Percentiles rank a stretch among this genome's conserved stretches.
Evolutionary conservation across 2,113 vertebrate species (phyloP).

Genomic region (Stictonetta naevosa): DNA sequence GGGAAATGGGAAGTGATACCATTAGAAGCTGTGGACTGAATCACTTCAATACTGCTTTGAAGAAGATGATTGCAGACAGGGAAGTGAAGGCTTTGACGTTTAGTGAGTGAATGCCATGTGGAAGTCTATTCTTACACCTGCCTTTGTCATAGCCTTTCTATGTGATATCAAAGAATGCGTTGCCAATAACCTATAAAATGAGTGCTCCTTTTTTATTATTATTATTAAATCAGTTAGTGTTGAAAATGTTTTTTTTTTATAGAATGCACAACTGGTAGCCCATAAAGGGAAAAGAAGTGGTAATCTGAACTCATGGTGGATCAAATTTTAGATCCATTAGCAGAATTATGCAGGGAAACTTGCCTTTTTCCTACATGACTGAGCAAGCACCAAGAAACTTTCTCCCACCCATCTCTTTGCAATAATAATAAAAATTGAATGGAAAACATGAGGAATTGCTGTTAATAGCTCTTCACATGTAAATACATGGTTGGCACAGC

Average conservation of each 20-base stretch:
- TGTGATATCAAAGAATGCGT: neutral
- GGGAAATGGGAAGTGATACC: neutral
- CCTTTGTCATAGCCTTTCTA: neutral
- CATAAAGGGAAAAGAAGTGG: neutral
- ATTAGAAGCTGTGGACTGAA: neutral
- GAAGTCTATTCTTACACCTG: neutral
- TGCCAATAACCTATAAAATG: neutral
- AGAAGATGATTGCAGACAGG: neutral
- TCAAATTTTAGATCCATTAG: neutral
- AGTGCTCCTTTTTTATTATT: neutral
- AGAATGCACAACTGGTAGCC: neutral
- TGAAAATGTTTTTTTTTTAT: neutral
- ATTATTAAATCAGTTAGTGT: neutral
- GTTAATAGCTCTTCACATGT: conserved; percentile 66
- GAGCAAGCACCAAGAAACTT: conserved; percentile 34
- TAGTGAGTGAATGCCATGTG: neutral
- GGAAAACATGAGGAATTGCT: conserved; percentile 72
- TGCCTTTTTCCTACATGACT: neutral
- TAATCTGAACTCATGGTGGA: neutral
- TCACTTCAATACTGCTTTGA: neutral
- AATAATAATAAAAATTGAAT: conserved; percentile 50
- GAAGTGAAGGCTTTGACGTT: neutral
- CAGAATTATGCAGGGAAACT: neutral
- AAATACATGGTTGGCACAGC: conserved; percentile 64
- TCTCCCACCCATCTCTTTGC: neutral